Base-by-base conservation (phyloP, 2,888 invertebrate genomes). In the Halocaridina rubra region DNA sequence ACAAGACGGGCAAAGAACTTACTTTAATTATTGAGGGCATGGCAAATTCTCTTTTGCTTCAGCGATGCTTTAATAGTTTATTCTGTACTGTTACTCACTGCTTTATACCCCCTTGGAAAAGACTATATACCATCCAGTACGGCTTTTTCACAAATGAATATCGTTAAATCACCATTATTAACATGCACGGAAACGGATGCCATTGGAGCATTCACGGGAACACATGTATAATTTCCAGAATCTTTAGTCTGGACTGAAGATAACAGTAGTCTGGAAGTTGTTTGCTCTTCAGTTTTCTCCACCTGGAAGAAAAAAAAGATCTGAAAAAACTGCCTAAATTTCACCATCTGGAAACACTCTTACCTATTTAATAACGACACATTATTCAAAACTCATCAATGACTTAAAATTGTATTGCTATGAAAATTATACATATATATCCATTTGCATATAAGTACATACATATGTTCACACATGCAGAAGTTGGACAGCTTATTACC, bases 221-320 rank as follows among this genome's bases (percentile, higher is more conserved):
- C 77, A 29, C 86, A 87, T 29, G 84, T 87, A 71, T 86, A 86
- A 77, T 84, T 86, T 10, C 86, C 86, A 0, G 86, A 84, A 22
- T 86, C 86, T 7, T 29, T 16, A 22, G 80, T 81, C 30, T 39
- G 39, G 57, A 86, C 80, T 0, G 84, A 32, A 0, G 86, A 86
- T 10, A 86, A 64, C 30, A 80, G 80, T 19, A 86, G 61, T 22
- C 84, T 61, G 2, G 86, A 86, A 24, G 79, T 86, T 19, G 86
- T 86, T 74, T 86, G 86, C 24, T 84, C 77, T 0, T 78, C 86
- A 1, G 81, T 67, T 67, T 86, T 86, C 78, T 84, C 84, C 84
- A 86, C 77, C 86, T 86, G 81, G 4, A 57, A 32, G 3, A 10
- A 7, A 27, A 67, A n/a, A n/a, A n/a, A n/a, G n/a, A n/a, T n/a